Base-by-base conservation (phyloP, 2,113 vertebrate genomes). In the Aramus guarauna region DNA sequence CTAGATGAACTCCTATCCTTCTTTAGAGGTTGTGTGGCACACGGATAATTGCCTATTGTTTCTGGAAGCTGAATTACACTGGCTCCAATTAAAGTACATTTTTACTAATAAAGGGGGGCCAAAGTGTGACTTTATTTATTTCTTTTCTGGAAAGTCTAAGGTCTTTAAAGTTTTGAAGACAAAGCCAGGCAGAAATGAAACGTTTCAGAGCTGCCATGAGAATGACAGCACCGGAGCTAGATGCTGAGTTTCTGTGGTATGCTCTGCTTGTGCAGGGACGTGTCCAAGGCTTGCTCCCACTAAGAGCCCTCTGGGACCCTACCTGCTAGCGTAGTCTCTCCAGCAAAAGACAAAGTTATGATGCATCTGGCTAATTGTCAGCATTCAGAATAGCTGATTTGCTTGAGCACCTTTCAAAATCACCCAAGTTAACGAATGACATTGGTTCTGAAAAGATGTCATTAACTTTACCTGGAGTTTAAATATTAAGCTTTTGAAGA, bases 1-100 rank as follows among this genome's bases (percentile, higher is more conserved):
- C 72, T 68, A 58, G 58, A 84, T 88, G 86, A 92, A 85, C 60
- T 88, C 91, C 75, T 88, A 22, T 62, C 82, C 92, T 84, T 64
- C 74, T 83, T 67, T 90, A 3, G 67, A 20, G n/a, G n/a, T 92
- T 43, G 30, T 88, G 63, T 85, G 85, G 67, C 69, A 88, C 66
- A 77, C 15, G 15, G 79, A 68, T 87, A 93, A 85, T 64, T 94
- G 62, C 68, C 58, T 86, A 15, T 96, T 94, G 91, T 95, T 96
- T 96, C 85, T 88, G 52, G 47, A 96, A 96, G 90, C 69, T 66
- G 55, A 75, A 67, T 94, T 50, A 80, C 74, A 94, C n/a, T 34
- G 79, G 59, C 47, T 79, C 59, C 90, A 82, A 80, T 90, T 86
- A 89, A 93, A 82, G 34, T 89, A 78, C 39, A 16, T 34, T 55